Evolutionary conservation across 2,113 vertebrate genomes (phyloP).

Genomic region (Cololabis saira): DNA sequence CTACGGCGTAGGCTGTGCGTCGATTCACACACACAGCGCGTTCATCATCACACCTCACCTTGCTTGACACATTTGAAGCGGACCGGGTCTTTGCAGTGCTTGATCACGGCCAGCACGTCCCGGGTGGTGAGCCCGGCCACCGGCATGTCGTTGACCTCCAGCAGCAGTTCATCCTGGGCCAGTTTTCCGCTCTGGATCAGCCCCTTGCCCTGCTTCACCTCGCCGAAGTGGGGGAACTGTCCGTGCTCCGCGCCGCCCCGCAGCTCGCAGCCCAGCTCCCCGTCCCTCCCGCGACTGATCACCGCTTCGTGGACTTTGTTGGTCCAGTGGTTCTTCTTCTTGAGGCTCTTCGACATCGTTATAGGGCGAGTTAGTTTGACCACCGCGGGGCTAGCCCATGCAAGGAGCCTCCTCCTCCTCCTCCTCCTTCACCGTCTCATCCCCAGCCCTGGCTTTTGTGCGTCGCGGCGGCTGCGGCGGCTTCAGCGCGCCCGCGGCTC

Average conservation of each 20-base stretch:
- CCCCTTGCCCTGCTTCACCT: constrained; percentile 94
- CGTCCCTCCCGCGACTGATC: constrained; percentile 90
- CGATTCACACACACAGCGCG: not conserved
- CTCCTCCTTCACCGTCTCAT: constrained; percentile 79
- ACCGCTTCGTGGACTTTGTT: constrained; percentile 98
- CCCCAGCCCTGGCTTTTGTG: constrained; percentile 60
- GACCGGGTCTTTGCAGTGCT: constrained; percentile 98
- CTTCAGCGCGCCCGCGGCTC: constrained; percentile 67
- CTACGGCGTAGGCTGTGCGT: no score
- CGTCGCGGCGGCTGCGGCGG: constrained; percentile 61
- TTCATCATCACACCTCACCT: constrained; percentile 82
- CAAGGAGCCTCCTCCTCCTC: constrained; percentile 69
- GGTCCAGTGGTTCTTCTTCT: constrained; percentile 99
- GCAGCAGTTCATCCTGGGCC: constrained; percentile 93
- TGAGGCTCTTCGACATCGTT: constrained; percentile 98
- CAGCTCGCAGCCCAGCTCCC: constrained; percentile 95
- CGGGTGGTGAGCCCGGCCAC: constrained; percentile 97
- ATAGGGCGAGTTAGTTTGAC: constrained; percentile 69
- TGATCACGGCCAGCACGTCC: constrained; percentile 96
- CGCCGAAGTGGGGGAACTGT: constrained; percentile 96
- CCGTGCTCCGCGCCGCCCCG: constrained; percentile 96
- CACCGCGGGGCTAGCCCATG: constrained; percentile 70
- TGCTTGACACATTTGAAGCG: constrained; percentile 98
- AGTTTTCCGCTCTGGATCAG: constrained; percentile 94
- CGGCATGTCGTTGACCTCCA: constrained; percentile 99